Percentiles rank a stretch among this genome's conserved stretches.
phyloP scores from a whole-genome alignment of 1,140 invertebrate genomes.

The Drosophila melanogaster region DNA sequence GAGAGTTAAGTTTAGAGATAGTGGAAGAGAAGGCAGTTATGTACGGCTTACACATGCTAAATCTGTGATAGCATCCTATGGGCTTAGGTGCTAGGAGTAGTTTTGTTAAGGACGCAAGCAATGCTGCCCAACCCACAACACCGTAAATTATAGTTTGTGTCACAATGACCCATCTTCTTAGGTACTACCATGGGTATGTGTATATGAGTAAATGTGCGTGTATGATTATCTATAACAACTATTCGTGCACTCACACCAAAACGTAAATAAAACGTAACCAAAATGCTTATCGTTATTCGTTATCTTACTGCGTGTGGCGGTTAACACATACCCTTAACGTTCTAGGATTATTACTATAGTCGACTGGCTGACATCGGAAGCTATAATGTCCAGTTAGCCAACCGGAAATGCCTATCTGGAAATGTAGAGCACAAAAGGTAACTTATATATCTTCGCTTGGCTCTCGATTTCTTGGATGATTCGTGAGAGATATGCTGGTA shows the following conservation, averaged over 20 bases:
- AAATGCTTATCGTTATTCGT: conserved; percentile 38
- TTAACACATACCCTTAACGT: conserved; percentile 92
- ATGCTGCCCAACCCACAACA: conserved; percentile 27
- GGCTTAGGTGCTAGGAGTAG: conserved; percentile 38
- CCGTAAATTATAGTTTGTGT: conserved; percentile 25
- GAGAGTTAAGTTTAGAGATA: conserved; percentile 50
- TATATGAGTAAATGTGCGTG: background rate
- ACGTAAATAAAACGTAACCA: conserved; percentile 21
- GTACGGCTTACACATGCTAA: conserved; percentile 67
- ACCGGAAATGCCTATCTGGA: conserved; percentile 93
- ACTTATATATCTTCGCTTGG: conserved; percentile 38
- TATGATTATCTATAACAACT: conserved; percentile 16
- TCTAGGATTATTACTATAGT: conserved; percentile 95
- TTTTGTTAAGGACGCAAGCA: conserved; percentile 22
- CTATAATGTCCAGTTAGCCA: conserved; percentile 96
- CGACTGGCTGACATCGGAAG: conserved; percentile 97
- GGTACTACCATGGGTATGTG: conserved; percentile 10
- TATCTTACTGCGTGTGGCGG: conserved; percentile 60
- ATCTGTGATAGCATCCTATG: conserved; percentile 51
- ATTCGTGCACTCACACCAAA: conserved; percentile 36
- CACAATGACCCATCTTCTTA: conserved; percentile 1
- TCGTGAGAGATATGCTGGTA: background rate
- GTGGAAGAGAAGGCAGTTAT: conserved; percentile 50
- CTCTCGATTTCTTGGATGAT: conserved; percentile 22
- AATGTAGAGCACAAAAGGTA: conserved; percentile 85